These are phyloP conservation scores for Amblyopsis rosae DNA, from an alignment of 2,113 vertebrate species.

Conservation along the genomic window DNA sequence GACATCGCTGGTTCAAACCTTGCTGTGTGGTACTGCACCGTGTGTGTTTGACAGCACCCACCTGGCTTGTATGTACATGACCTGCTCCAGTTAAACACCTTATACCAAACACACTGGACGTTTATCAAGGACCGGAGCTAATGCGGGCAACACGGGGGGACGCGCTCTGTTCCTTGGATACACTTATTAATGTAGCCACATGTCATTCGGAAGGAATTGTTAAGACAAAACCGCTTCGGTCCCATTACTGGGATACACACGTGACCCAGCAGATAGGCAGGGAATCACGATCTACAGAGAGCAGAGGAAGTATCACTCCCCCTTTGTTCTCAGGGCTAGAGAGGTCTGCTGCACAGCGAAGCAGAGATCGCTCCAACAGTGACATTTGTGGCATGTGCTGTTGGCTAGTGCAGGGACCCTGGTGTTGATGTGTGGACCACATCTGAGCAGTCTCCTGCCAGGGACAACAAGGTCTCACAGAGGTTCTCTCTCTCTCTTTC, in stretches of 20 bases:
- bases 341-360: background rate
- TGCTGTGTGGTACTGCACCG: no score
- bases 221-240: slow-evolving; percentile 62
- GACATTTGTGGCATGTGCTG: slow-evolving; percentile 30
- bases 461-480: slow-evolving; percentile 8
- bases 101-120: no score
- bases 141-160: background rate
- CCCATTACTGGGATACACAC: slow-evolving; percentile 70
- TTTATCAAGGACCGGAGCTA: slow-evolving; percentile 2
- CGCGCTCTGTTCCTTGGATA: slow-evolving; percentile 30
- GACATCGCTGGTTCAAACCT: no score
- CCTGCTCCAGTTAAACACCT: no score
- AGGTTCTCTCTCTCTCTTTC: slow-evolving; percentile 20
- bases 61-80: no score
- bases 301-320: slow-evolving; percentile 2
- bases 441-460: slow-evolving; percentile 22
- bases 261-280: slow-evolving; percentile 56
- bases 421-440: slow-evolving; percentile 43
- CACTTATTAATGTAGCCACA: slow-evolving; percentile 41
- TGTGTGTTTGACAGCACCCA: no score
- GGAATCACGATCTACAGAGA: slow-evolving; percentile 38
- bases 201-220: slow-evolving; percentile 66
- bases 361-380: background rate
- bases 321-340: no score
- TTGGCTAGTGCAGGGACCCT: slow-evolving; percentile 35